Percentiles rank a stretch among this genome's conserved stretches.
Evolutionary conservation across 2,888 invertebrate genomes (phyloP).

Genomic region (Yponomeuta plumbellus): DNA sequence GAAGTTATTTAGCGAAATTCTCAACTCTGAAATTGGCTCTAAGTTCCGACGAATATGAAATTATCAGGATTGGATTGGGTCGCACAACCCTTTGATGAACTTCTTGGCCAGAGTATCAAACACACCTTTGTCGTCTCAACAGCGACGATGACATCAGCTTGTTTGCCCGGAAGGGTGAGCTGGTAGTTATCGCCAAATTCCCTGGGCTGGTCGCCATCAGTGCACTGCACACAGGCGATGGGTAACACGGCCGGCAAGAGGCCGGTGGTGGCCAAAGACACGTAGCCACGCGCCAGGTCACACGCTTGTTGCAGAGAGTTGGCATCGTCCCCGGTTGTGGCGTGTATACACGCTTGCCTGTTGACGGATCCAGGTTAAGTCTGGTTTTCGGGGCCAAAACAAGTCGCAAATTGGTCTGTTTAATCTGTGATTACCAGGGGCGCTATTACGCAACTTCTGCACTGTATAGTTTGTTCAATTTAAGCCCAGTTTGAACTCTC

Average conservation of each 20-base stretch:
- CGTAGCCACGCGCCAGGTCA: conserved; percentile 81
- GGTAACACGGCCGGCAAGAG: conserved; percentile 80
- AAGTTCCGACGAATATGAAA: too few relatives aligned
- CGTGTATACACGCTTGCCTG: conserved; percentile 86
- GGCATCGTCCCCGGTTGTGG: conserved; percentile 51
- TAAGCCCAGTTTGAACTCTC: too few relatives aligned
- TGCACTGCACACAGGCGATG: conserved; percentile 77
- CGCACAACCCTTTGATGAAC: too few relatives aligned
- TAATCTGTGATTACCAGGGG: too few relatives aligned
- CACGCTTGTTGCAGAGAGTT: conserved; percentile 78
- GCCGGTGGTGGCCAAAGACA: conserved; percentile 75
- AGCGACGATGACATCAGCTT: conserved; percentile 88
- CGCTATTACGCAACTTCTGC: too few relatives aligned
- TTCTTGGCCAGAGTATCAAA: background rate
- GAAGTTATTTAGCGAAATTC: too few relatives aligned
- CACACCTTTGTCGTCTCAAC: conserved; percentile 78
- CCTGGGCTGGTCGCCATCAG: conserved; percentile 54
- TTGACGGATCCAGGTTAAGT: conserved; percentile 21
- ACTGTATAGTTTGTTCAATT: too few relatives aligned
- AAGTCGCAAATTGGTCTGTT: too few relatives aligned
- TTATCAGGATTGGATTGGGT: too few relatives aligned
- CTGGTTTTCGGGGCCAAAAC: too few relatives aligned
- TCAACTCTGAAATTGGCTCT: too few relatives aligned
- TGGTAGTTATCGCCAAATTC: conserved; percentile 79
- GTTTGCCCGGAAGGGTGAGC: conserved; percentile 80